Percentiles rank a stretch among this genome's conserved stretches.
phyloP scores from a whole-genome alignment of 2,888 invertebrate species.

The Siphonodentalium dalli region DNA sequence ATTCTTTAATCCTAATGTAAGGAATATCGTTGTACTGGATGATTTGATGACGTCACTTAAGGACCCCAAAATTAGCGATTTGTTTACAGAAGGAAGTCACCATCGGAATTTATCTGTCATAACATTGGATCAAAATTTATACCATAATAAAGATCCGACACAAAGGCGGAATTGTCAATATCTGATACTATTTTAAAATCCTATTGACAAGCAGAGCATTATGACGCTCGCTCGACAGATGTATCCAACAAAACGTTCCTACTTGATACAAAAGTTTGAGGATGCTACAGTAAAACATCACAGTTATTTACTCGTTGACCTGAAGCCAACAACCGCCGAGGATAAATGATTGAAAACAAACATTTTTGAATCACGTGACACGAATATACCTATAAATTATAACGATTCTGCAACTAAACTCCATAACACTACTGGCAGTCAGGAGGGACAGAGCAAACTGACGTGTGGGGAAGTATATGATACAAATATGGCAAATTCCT shows the following conservation, averaged over 20 bases:
- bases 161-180: slow-evolving; percentile 33
- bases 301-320: slow-evolving; percentile 19
- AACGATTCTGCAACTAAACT: too few relatives aligned
- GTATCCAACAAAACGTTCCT: slow-evolving; percentile 15
- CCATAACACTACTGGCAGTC: too few relatives aligned
- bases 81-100: slow-evolving; percentile 30
- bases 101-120: slow-evolving; percentile 27
- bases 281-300: slow-evolving; percentile 9
- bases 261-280: slow-evolving; percentile 4
- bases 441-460: too few relatives aligned
- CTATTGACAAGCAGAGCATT: slow-evolving; percentile 25
- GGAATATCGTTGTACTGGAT: slow-evolving; percentile 28
- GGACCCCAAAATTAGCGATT: slow-evolving; percentile 22
- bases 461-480: too few relatives aligned
- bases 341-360: too few relatives aligned
- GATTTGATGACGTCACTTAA: slow-evolving; percentile 23
- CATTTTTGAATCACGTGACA: too few relatives aligned
- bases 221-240: slow-evolving; percentile 31
- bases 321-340: too few relatives aligned
- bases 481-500: too few relatives aligned
- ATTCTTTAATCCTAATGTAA: slow-evolving; percentile 17
- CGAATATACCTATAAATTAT: too few relatives aligned
- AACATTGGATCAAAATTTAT: slow-evolving; percentile 28
- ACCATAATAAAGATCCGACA: slow-evolving; percentile 30
- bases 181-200: slow-evolving; percentile 30